Base-by-base conservation (phyloP, 2,888 invertebrate genomes). In the Emmelina monodactyla region DNA sequence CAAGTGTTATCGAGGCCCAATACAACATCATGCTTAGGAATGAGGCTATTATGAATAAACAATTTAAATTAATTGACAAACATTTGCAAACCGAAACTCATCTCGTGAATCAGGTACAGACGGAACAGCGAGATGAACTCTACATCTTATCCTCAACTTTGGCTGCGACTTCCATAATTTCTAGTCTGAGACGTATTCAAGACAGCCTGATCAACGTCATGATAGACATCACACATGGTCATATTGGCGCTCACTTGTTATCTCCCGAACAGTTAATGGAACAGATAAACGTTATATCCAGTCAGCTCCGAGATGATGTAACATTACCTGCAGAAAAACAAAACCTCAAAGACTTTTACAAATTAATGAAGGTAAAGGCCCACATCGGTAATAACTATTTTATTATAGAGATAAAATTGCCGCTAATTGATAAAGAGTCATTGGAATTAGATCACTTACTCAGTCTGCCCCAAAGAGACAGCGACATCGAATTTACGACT, bases 331-430 rank as follows among this genome's bases (percentile, higher is more conserved):
- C 12, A 9, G 39, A 39, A n/a, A 14, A 3, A 12, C 12, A 14
- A 12, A 12, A 39, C 25, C 16, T 37, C 9, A 19, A 12, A 22
- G 32, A 37, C 29, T 28, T 39, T 19, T 39, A 37, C 19, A 19
- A 32, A 34, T 15, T 39, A 13, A 14, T 39, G 4, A 31, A 32
- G 19, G 22, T 39, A 15, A 14, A 29, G 7, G 32, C 37, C 29
- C 33, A 22, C 10, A 15, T 37, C 2, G 22, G 22, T n/a, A 15
- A 22, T 15, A 25, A 29, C 7, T 38, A 32, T 31, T 16, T 38
- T 10, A 33, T 39, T 28, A 37, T 37, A 29, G 37, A 40, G 7
- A 35, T 37, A 9, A 40, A 32, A 14, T 31, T 40, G 19, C 35
- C 35, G 16, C 19, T 40, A 11, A 10, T 37, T 14, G 33, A 29